Evolutionary conservation across 1,140 invertebrate genomes (phyloP).

Genomic region (Micrasema minimum): DNA sequence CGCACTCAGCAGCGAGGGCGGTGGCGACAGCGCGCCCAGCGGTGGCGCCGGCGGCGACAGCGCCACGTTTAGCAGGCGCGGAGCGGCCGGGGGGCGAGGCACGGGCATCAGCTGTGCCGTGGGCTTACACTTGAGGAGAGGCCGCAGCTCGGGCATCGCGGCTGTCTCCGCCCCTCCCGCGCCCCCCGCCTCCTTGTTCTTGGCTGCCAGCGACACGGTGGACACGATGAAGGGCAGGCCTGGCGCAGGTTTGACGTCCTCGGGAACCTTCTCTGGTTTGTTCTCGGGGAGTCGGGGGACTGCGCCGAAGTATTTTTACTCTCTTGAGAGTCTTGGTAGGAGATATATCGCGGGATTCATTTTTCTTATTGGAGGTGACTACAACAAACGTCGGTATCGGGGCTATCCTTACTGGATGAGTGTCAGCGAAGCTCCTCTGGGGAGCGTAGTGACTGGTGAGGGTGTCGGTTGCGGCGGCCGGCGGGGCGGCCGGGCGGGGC

Average conservation of each 20-base stretch:
- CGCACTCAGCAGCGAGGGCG: not conserved
- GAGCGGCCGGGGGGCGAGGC: no score
- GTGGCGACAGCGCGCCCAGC: not conserved
- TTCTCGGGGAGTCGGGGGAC: not conserved
- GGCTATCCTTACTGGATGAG: no score
- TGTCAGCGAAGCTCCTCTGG: no score
- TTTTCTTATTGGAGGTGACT: not conserved
- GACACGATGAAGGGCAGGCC: constrained; percentile 2
- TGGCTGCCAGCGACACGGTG: constrained; percentile 4
- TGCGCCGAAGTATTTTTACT: not conserved
- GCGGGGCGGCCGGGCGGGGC: not conserved
- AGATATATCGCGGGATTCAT: no score
- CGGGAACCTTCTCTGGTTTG: not conserved
- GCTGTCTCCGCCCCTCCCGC: not conserved
- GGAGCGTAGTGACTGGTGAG: no score
- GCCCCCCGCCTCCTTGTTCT: not conserved
- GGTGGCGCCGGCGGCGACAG: not conserved
- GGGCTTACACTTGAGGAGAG: not conserved
- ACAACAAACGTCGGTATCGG: not conserved
- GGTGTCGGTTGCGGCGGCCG: not conserved
- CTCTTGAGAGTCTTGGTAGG: no score
- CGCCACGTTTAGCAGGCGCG: not conserved
- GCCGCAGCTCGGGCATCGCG: no score
- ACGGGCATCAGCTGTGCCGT: no score
- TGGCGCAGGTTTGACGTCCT: not conserved